Evolutionary conservation across 2,888 invertebrate species (phyloP).

Genomic region (Proisotoma minuta): DNA sequence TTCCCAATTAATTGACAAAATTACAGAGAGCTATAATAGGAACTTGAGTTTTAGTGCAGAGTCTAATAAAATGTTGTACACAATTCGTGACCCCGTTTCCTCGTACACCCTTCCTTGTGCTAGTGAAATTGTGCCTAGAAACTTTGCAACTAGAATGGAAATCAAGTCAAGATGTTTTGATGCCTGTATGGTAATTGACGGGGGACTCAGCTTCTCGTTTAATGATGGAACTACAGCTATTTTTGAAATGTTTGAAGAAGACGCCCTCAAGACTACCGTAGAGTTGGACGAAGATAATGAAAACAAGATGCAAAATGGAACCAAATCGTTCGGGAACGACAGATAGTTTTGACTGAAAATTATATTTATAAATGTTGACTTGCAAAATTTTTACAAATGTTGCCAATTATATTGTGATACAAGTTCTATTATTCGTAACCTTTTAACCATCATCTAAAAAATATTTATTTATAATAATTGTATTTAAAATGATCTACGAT

Average conservation of each 20-base stretch:
- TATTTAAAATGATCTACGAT: too few species aligned
- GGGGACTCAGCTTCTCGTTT: slow-evolving; percentile 86
- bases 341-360: too few species aligned
- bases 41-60: slow-evolving; percentile 69
- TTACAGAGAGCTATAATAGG: slow-evolving; percentile 61
- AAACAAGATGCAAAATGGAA: background rate
- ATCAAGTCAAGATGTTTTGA: slow-evolving; percentile 86
- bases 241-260: slow-evolving; percentile 78
- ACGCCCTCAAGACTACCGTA: slow-evolving; percentile 69
- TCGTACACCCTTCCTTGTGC: slow-evolving; percentile 79
- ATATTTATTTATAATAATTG: too few species aligned
- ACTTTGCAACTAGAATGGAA: slow-evolving; percentile 68
- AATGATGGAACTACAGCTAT: slow-evolving; percentile 86
- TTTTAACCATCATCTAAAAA: too few species aligned
- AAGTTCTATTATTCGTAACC: too few species aligned
- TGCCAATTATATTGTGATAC: too few species aligned
- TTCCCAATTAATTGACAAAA: slow-evolving; percentile 30
- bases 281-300: slow-evolving; percentile 33
- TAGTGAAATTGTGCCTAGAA: slow-evolving; percentile 65
- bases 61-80: slow-evolving; percentile 76
- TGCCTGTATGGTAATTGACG: slow-evolving; percentile 89
- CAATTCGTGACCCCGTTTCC: slow-evolving; percentile 87
- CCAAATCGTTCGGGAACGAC: background rate
- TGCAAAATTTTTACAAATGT: too few species aligned
- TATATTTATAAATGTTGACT: too few species aligned